Evolutionary conservation across 2,888 invertebrate genomes (phyloP), one percentile per base, ranked within the genome.

Genomic region (Anarsia innoxiella): DNA sequence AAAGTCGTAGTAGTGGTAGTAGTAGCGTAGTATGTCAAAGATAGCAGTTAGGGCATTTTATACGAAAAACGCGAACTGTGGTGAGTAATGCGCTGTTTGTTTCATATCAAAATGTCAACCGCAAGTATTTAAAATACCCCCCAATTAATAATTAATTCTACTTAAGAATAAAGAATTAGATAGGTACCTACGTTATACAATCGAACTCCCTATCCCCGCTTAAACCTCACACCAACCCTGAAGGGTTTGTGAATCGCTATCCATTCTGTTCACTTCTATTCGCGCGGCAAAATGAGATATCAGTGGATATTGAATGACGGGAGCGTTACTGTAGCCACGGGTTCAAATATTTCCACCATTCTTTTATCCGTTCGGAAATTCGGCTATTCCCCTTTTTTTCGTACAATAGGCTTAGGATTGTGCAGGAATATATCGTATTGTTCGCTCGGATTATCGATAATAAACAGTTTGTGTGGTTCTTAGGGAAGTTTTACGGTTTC

Each of bases 271-370:
- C 62, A 55, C 53, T 57, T 65, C 62, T 60, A 67, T 66, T 71
- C 72, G 68, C 66, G 70, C 69, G 72, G 70, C 66, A 75, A 80
- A 82, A 79, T 77, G 71, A 75, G 79, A 80, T 80, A 82, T 80
- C 80, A 77, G 68, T 71, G 63, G 75, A 68, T 80, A 80, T 80
- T 77, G 79, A 80, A 80, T 76, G 78, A 72, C 73, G 68, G 54
- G 46, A 58, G 60, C 63, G 62, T 62, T 51, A 61, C 67, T 50
- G 59, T 50, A 58, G 65, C 66, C n/a, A n/a, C 51, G 64, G 62
- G 58, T 59, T 60, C 48, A 43, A 51, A 56, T 57, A 58, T 57
- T 55, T 53, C 49, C 51, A 49, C 49, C 23, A 32, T 29, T 29
- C 32, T n/a, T n/a, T n/a, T n/a, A n/a, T n/a, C n/a, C n/a, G 19